Base-by-base conservation (phyloP, 35 echinoderm and acorn worm species). In the Ophioderma brevispina region DNA sequence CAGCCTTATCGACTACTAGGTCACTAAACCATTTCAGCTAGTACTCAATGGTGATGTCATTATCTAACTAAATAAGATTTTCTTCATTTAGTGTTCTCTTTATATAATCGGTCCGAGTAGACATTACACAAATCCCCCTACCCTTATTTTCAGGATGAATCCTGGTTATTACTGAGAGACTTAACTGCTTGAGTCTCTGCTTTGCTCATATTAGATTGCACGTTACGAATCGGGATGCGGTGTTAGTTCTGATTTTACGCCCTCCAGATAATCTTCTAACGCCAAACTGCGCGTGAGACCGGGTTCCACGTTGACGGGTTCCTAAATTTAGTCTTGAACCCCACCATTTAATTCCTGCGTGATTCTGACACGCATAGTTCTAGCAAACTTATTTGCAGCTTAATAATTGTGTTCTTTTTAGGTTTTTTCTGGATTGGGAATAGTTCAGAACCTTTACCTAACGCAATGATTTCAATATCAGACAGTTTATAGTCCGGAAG, bases 61-160 rank as follows among this genome's bases (percentile, higher is more conserved):
- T 15, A 70, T 70, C 59, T 25, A 70, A 30, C n/a, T 70, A 70
- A 25, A 30, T 70, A 70, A 13, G 59, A 70, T 25, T 70, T 70
- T 70, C 59, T 70, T 70, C 55, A 13, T 42, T 52, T 37, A 64
- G 25, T 32, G 5, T 31, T 35, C 31, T 85, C 82, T 31, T 30
- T 37, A 35, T 64, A 36, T 85, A 85, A 50, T 85, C 82, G n/a
- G n/a, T n/a, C 32, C 25, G 37, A 5, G 1, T 55, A 8, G 46
- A 56, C 6, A 85, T 0, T 1, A 85, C 56, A 15, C 42, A 46
- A 36, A 85, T 85, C 21, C 82, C 82, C 25, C 82, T 84, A 28
- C 82, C 82, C 19, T 84, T 84, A 56, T 55, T 32, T 84, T 18
- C 1, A 35, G 43, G 59, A 35, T 18, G 39, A 55, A 21, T 30